A percentile compares a stretch with the other conserved stretches of the same genome.
Conservation (phyloP, 2,888 invertebrate species). For the Andrena bucephala region DNA sequence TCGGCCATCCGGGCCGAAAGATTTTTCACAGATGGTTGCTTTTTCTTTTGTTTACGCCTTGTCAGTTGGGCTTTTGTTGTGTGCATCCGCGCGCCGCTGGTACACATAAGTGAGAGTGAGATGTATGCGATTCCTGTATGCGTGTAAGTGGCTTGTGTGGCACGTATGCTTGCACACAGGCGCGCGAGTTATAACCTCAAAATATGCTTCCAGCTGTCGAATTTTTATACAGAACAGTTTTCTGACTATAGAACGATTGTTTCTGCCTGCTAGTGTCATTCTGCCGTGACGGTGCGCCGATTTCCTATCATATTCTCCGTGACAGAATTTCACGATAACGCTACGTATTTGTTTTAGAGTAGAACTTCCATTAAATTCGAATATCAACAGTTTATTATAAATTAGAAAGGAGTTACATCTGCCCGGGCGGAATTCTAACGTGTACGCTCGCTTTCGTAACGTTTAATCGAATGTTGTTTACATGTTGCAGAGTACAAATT, state of each 20-base stretch:
- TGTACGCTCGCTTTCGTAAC: not conserved
- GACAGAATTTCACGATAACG: conserved; percentile 12
- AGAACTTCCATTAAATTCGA: conserved; percentile 13
- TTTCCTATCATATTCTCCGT: conserved; percentile 4
- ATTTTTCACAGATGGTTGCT: conserved; percentile 61
- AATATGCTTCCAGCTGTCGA: conserved; percentile 79
- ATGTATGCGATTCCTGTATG: conserved; percentile 68
- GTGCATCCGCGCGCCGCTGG: conserved; percentile 80
- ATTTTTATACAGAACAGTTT: conserved; percentile 54
- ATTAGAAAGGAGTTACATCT: conserved; percentile 5
- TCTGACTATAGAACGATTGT: conserved; percentile 7
- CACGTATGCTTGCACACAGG: conserved; percentile 73
- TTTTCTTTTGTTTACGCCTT: conserved; percentile 84
- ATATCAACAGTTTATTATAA: conserved; percentile 19
- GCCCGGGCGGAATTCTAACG: not conserved
- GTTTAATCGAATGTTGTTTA: conserved; percentile 52
- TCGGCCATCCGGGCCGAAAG: conserved; percentile 39
- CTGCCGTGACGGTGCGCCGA: not conserved
- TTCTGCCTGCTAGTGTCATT: not conserved
- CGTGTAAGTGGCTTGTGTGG: conserved; percentile 72
- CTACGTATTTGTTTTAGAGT: conserved; percentile 3
- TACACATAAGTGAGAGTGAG: conserved; percentile 71
- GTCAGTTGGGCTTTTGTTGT: conserved; percentile 83
- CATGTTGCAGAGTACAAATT: conserved; percentile 59
- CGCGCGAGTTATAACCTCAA: conserved; percentile 78